Evolutionary conservation across 2,888 invertebrate genomes (phyloP).

Genomic region (Ormyrus rosae): DNA sequence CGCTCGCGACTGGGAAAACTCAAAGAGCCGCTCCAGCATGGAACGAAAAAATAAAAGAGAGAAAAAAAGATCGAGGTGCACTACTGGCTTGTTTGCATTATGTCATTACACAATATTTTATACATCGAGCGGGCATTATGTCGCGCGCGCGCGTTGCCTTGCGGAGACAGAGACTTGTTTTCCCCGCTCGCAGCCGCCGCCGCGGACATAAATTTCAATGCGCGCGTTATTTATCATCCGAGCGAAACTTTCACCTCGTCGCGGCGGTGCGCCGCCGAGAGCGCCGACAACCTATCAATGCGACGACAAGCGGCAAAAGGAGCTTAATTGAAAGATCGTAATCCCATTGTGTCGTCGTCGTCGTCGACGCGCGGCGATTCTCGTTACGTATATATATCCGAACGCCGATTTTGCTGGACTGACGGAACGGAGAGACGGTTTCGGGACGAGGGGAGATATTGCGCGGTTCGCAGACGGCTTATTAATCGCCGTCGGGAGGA

Average conservation of each 20-base stretch:
- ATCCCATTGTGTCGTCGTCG: conserved; percentile 43
- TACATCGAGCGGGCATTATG: conserved; percentile 50
- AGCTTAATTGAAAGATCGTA: conserved; percentile 57
- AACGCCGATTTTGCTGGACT: conserved; percentile 15
- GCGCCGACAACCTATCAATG: conserved; percentile 38
- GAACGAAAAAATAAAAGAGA: neutral
- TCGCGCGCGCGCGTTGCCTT: conserved; percentile 49
- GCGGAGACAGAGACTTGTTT: conserved; percentile 50
- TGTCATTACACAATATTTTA: conserved; percentile 59
- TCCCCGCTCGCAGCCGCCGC: neutral
- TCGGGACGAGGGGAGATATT: neutral
- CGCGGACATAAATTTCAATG: conserved; percentile 52
- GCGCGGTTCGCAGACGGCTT: conserved; percentile 29
- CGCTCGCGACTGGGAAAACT: conserved; percentile 22
- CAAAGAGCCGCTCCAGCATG: conserved; percentile 30
- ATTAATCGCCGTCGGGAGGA: conserved; percentile 39
- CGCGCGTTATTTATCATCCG: conserved; percentile 55
- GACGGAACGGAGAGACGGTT: conserved; percentile 7
- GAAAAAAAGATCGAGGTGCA: neutral
- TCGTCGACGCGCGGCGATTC: neutral
- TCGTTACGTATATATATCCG: conserved; percentile 1
- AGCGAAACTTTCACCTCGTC: conserved; percentile 51
- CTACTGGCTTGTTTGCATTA: conserved; percentile 54
- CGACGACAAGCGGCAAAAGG: neutral
- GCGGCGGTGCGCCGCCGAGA: conserved; percentile 1